phyloP scores from a whole-genome alignment of 92 coral and sea anemone genomes.

The Actinernus sp. region DNA sequence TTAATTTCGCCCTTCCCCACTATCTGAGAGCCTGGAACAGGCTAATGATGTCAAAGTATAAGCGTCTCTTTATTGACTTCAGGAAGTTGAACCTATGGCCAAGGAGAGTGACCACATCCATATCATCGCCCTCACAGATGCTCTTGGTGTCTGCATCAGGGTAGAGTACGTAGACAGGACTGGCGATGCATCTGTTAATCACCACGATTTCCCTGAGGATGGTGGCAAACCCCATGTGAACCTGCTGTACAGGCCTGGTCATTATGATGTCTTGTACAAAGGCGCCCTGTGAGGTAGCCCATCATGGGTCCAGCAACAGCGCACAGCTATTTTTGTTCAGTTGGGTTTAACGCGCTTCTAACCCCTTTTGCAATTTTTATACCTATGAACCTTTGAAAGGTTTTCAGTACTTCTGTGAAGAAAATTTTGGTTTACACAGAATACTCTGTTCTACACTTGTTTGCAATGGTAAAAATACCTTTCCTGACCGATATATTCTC shows the following conservation, averaged over 20 bases:
- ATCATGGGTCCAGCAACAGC: too few relatives aligned
- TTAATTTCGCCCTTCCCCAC: not conserved
- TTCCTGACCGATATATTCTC: too few relatives aligned
- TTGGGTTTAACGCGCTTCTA: too few relatives aligned
- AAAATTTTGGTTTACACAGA: too few relatives aligned
- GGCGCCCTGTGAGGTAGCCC: too few relatives aligned
- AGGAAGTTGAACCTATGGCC: constrained; percentile 99
- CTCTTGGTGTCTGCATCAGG: constrained; percentile 93
- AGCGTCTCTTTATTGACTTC: constrained; percentile 14
- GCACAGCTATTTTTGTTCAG: too few relatives aligned
- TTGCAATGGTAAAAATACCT: too few relatives aligned
- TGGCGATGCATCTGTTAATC: constrained; percentile 87
- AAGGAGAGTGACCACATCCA: constrained; percentile 98
- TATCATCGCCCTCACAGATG: constrained; percentile 94
- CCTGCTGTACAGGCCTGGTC: constrained; percentile 94
- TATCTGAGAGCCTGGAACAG: too few relatives aligned
- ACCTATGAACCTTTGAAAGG: too few relatives aligned
- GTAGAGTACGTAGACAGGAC: constrained; percentile 96
- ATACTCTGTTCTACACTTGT: too few relatives aligned
- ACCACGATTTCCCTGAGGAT: constrained; percentile 97
- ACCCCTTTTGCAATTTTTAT: not conserved
- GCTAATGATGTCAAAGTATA: not conserved
- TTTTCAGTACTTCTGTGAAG: too few relatives aligned
- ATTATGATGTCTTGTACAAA: constrained; percentile 92
- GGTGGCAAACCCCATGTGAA: constrained; percentile 76